Evolutionary conservation across 2,797 vertebrate genomes (phyloP), one percentile per base, ranked within the genome.

Genomic region (Leuciscus waleckii): DNA sequence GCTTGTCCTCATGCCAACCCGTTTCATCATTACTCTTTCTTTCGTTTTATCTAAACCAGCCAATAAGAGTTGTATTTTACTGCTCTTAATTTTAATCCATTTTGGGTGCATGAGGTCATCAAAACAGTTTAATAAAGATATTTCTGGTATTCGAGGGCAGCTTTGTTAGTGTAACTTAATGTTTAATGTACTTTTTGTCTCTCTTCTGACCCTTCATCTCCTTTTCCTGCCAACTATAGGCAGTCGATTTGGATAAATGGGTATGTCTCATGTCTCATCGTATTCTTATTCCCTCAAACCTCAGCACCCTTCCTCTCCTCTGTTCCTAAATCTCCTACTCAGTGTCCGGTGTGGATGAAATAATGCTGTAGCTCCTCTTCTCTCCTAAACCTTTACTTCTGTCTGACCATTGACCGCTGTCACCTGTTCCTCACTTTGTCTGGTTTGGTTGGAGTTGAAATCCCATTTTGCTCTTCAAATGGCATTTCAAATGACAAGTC

Each of bases 221-320:
- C 88, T 89, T 92, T 91, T 88, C 90, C 91, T 93, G 92, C 94
- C 92, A 87, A 93, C 90, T 93, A 73, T 88, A 95, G 95, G 93
- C 93, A 93, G 92, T 94, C 91, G 94, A 95, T 95, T 95, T 96
- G 94, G 94, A 96, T 92, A 92, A 94, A 92, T 95, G 95, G 96
- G 95, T 96, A 96, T 90, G 95, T 96, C 90, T 93, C 87, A 88
- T 87, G 89, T 94, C 87, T 93, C 71, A 85, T 86, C 89, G 77
- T 85, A 71, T 85, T 87, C 88, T 86, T 89, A 85, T 80, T 90
- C 68, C 65, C 65, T 69, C 74, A 70, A 77, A 85, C 78, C 83
- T 76, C 56, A 86, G 70, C 87, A 91, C 92, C 91, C 76, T 51
- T 88, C 68, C 49, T 82, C 82, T 79, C 86, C 87, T 89, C 58